These are phyloP conservation scores for Thamnaconus septentrionalis DNA, from an alignment of 2,113 vertebrate species.

Conservation along the genomic window DNA sequence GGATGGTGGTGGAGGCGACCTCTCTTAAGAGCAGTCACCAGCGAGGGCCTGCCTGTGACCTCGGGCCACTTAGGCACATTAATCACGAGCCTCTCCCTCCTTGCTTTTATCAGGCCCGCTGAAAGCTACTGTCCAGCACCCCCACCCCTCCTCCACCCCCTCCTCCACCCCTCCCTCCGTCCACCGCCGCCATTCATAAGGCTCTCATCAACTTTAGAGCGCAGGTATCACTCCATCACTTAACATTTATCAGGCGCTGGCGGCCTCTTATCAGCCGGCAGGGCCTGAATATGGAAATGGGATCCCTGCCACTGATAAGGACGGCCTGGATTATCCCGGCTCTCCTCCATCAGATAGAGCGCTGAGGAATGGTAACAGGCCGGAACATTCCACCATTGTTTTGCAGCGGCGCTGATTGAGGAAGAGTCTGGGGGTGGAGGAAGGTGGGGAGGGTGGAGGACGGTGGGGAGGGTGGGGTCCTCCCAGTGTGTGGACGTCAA, in stretches of 20 bases:
- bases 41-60: constrained; percentile 81
- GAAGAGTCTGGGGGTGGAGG: constrained; percentile 11
- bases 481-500: background rate
- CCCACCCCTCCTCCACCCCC: constrained; percentile 29
- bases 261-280: constrained; percentile 85
- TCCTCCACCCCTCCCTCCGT: constrained; percentile 56
- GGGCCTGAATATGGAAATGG: constrained; percentile 97
- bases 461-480: constrained; percentile 22
- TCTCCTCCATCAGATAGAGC: constrained; percentile 86
- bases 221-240: constrained; percentile 94
- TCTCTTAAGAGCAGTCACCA: constrained; percentile 85
- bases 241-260: constrained; percentile 90
- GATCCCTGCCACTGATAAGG: constrained; percentile 93
- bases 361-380: constrained; percentile 72
- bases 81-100: constrained; percentile 84
- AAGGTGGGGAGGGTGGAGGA: too few relatives aligned
- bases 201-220: constrained; percentile 72
- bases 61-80: constrained; percentile 93
- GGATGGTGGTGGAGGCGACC: constrained; percentile 84
- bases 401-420: constrained; percentile 65
- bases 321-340: constrained; percentile 87
- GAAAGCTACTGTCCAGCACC: constrained; percentile 89
- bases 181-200: constrained; percentile 66
- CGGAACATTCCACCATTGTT: constrained; percentile 71
- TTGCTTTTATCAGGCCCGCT: constrained; percentile 80